Evolutionary conservation across 2,797 vertebrate genomes (phyloP).

Genomic region (Tragelaphus eurycerus): DNA sequence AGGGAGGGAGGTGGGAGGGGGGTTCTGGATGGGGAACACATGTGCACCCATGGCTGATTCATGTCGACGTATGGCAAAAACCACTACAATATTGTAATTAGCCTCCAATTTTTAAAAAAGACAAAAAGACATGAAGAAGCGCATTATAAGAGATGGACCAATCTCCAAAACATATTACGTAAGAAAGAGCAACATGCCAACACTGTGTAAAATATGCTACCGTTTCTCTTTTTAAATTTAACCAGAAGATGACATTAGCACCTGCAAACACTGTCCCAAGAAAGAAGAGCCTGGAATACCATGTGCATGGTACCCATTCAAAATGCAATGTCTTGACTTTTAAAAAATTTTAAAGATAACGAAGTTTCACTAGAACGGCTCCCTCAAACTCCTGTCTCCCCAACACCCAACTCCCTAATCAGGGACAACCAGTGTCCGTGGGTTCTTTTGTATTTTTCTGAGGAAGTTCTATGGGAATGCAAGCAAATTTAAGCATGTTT

Average conservation of each 20-base stretch:
- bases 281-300: background rate
- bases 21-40: background rate
- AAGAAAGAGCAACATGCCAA: background rate
- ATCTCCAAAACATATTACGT: background rate
- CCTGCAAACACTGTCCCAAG: background rate
- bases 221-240: background rate
- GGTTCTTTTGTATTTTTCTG: background rate
- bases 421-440: background rate
- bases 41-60: background rate
- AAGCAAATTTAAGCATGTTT: background rate
- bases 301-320: background rate
- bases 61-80: background rate
- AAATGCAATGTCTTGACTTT: background rate
- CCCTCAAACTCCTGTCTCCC: background rate
- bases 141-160: background rate
- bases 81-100: background rate
- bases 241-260: background rate
- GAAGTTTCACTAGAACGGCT: background rate
- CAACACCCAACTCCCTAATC: background rate
- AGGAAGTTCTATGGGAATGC: background rate
- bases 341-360: background rate
- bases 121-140: background rate
- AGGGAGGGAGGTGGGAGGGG: background rate
- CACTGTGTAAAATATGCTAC: too few relatives aligned
- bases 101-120: background rate